Base-by-base conservation (phyloP, 2,888 invertebrate genomes). In the Sphaerophoria taeniata region DNA sequence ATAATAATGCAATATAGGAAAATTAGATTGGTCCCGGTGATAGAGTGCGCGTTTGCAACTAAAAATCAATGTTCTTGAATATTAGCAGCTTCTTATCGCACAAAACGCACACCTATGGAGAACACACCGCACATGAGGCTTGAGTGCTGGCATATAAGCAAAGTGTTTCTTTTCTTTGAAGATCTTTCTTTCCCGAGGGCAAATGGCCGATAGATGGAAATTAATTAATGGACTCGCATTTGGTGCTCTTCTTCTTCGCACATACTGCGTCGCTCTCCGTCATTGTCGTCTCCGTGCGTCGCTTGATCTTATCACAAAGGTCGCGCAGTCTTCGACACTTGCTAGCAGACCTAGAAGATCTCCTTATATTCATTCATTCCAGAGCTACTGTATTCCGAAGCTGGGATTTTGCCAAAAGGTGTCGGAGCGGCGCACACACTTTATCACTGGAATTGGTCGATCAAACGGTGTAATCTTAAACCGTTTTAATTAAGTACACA, bases 401-500 rank as follows among this genome's bases (percentile, higher is more conserved):
- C 39, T 34, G 51, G 47, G 70, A 24, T 24, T 24, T 86, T 81
- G 82, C 86, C 86, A 73, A 86, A 82, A 78, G 86, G 86, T 78
- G 74, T 79, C 70, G 39, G 77, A 49, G 55, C 65, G 39, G 77
- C 55, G 61, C 61, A 53, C 49, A 43, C 75, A 69, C 76, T 77
- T 73, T 85, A 82, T 86, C 86, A 78, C 60, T 69, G 82, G 24
- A 78, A 86, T 78, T 74, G 86, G 51, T 55, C 71, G 74, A 82
- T 86, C 82, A 82, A 73, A 78, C 60, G 73, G 78, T 78, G 82
- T 78, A 86, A 86, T 86, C 86, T 86, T 71, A 82, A 86, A 86
- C 86, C 86, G 86, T 86, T 86, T 86, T 86, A 86, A 86, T 86
- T 86, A 86, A 86, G 86, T 86, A 86, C 86, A 86, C 86, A 86